These are phyloP conservation scores for Drosophila pseudotakahashii DNA, from an alignment of 2,888 invertebrate species.

Conservation along the genomic window DNA sequence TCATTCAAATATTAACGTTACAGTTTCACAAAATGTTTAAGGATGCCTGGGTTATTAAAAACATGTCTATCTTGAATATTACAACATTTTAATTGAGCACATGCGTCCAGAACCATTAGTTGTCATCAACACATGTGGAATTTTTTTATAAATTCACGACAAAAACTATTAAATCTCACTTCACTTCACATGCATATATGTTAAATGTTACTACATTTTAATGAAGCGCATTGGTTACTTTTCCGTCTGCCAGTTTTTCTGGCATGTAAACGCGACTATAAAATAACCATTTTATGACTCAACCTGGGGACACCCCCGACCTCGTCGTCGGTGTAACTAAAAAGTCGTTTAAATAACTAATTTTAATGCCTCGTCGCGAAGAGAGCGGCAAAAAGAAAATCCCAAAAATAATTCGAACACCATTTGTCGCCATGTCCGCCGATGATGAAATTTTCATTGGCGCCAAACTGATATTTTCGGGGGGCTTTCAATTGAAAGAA, in stretches of 20 bases:
- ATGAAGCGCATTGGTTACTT: constrained; percentile 12
- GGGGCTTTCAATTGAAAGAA: constrained; percentile 58
- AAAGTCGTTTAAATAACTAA: constrained; percentile 61
- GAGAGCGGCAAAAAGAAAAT: constrained; percentile 21
- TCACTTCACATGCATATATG: constrained; percentile 4
- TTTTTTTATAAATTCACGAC: constrained; percentile 1
- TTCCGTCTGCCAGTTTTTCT: constrained; percentile 32
- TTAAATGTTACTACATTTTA: constrained; percentile 23
- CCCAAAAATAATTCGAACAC: constrained; percentile 29
- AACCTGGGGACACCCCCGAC: constrained; percentile 43
- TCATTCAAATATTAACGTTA: too few relatives aligned
- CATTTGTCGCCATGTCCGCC: constrained; percentile 21
- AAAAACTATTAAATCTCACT: background rate
- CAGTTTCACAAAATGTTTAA: too few relatives aligned
- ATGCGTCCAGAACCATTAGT: background rate
- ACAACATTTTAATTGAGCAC: background rate
- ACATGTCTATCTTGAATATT: background rate
- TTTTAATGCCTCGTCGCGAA: constrained; percentile 51
- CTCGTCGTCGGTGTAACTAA: constrained; percentile 39
- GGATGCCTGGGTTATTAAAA: too few relatives aligned
- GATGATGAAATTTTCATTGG: constrained; percentile 48
- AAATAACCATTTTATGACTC: constrained; percentile 63
- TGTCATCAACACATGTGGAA: constrained; percentile 18
- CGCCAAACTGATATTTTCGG: constrained; percentile 43
- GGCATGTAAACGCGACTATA: constrained; percentile 57